These are phyloP conservation scores for Hypotaenidia okinawae DNA, from an alignment of 2,797 vertebrate genomes.

Conservation along the genomic window DNA sequence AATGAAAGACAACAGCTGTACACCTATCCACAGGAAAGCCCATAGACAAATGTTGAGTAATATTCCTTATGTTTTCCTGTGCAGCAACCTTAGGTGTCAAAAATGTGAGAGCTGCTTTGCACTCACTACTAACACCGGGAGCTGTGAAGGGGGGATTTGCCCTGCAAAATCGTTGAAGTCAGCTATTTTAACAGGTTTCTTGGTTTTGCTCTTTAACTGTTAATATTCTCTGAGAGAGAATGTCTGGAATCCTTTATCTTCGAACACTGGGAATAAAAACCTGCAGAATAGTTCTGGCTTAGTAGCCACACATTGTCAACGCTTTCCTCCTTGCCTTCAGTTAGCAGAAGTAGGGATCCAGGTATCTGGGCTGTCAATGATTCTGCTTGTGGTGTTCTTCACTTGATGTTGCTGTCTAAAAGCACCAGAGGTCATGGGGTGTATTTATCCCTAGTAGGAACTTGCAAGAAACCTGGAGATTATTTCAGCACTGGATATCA, in stretches of 20 bases:
- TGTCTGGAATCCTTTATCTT: background rate
- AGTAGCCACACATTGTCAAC: background rate
- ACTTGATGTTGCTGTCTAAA: background rate
- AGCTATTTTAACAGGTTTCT: background rate
- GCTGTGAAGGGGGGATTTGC: background rate
- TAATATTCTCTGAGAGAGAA: background rate
- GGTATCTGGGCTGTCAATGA: background rate
- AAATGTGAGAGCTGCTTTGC: background rate
- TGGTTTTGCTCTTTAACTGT: background rate
- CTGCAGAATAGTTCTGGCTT: background rate
- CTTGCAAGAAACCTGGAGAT: background rate
- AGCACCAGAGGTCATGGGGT: background rate
- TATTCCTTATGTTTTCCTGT: background rate
- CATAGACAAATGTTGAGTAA: background rate
- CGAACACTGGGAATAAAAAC: background rate
- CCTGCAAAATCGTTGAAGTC: background rate
- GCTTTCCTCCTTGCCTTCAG: background rate
- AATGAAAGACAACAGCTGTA: background rate
- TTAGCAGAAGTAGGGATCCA: background rate
- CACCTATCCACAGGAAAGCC: background rate
- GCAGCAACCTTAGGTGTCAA: background rate
- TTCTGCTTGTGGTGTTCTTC: background rate
- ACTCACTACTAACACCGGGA: background rate
- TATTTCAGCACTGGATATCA: background rate
- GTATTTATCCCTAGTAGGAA: background rate